Base-by-base conservation (phyloP, 2,888 invertebrate genomes). In the Nymphalis polychloros region DNA sequence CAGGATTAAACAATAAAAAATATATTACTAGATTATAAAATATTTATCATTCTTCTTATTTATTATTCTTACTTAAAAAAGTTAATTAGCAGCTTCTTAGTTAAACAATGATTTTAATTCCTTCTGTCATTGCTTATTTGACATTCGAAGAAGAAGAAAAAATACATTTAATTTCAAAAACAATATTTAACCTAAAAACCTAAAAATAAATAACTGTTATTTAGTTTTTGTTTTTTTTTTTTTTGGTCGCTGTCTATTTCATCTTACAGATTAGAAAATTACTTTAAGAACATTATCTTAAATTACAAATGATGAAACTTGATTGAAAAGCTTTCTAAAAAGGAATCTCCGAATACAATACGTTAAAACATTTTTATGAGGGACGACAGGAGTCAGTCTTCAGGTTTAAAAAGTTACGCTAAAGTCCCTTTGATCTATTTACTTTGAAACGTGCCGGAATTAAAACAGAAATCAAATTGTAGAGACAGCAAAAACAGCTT, bases 301-400 rank as follows among this genome's bases (percentile, higher is more conserved):
- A 67, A 67, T 69, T 60, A 60, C 53, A 19, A 20, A 47, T 19
- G 62, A 20, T 41, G 41, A 59, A 27, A 49, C 27, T 70, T 67
- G 63, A 67, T 60, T 70, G 60, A 67, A 70, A 70, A 60, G 27
- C 53, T 48, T 53, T 48, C 55, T 66, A 57, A 63, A 60, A 70
- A 55, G 49, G 60, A 61, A 63, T 63, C 55, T 55, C 19, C 47
- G 57, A 69, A 63, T 64, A 68, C 68, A 67, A 68, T 64, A 52
- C 71, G 53, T 65, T 69, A 19, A 63, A 69, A 63, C 65, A 69
- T 71, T 68, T 68, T 71, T 60, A 66, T 66, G 55, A 59, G 55
- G 47, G 46, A 47, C 59, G 69, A 66, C 68, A 60, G 60, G 62
- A 63, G 50, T 57, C 50, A 50, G 70, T 53, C 53, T 61, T 59